Evolutionary conservation across 2,888 invertebrate species (phyloP).

Genomic region (Ypsolopha sequella): DNA sequence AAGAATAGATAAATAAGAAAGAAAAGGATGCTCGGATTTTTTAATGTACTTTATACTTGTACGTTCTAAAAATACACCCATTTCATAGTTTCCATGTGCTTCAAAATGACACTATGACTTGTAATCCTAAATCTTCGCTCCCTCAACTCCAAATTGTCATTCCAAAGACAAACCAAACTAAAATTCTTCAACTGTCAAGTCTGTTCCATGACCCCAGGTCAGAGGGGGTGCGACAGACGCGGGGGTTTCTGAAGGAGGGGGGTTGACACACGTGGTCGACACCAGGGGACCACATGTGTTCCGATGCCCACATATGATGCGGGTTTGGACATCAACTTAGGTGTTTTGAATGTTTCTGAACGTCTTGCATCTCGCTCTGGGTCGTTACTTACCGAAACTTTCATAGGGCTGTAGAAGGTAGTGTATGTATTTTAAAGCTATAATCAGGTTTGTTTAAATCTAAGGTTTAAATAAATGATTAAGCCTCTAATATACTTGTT

Average conservation of each 20-base stretch:
- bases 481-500: too few relatives aligned
- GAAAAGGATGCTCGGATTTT: too few relatives aligned
- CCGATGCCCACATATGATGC: neutral
- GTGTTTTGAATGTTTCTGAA: slow-evolving; percentile 3
- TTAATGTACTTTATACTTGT: too few relatives aligned
- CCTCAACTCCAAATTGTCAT: too few relatives aligned
- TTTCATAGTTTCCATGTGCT: too few relatives aligned
- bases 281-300: slow-evolving; percentile 10
- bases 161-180: neutral
- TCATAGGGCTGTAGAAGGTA: neutral
- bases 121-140: too few relatives aligned
- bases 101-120: too few relatives aligned
- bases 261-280: slow-evolving; percentile 12
- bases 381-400: neutral
- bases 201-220: neutral
- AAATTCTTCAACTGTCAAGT: neutral
- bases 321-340: slow-evolving; percentile 1
- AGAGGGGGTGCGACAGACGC: neutral
- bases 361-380: too few relatives aligned
- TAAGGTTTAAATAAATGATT: too few relatives aligned
- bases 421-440: neutral
- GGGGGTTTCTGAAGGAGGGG: neutral
- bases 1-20: too few relatives aligned
- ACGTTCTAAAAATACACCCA: too few relatives aligned
- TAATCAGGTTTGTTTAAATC: too few relatives aligned